These are phyloP conservation scores for Agrotis puta DNA, from an alignment of 2,888 invertebrate genomes.

Conservation along the genomic window DNA sequence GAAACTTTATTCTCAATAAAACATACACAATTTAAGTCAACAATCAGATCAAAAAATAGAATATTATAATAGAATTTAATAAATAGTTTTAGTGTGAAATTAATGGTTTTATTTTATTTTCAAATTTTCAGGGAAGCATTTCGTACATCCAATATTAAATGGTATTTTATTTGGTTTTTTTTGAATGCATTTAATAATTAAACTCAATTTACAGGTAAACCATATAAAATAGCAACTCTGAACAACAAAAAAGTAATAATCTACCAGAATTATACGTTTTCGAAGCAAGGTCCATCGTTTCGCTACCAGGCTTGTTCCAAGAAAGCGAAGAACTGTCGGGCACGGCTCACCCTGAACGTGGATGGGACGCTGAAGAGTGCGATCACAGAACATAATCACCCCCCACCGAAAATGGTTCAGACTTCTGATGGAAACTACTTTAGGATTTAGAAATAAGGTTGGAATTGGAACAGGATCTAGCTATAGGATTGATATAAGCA, in stretches of 20 bases:
- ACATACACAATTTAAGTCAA: no score
- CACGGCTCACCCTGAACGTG: slow-evolving; percentile 63
- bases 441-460: slow-evolving; percentile 1
- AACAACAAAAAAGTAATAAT: slow-evolving; percentile 48
- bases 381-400: slow-evolving; percentile 65
- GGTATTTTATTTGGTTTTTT: neutral
- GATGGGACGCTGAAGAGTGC: slow-evolving; percentile 57
- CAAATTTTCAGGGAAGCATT: neutral
- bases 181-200: neutral
- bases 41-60: no score
- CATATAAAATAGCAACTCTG: slow-evolving; percentile 35
- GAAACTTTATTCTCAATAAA: no score
- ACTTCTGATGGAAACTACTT: slow-evolving; percentile 29
- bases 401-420: slow-evolving; percentile 57
- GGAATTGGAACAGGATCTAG: no score
- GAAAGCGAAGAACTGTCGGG: slow-evolving; percentile 56
- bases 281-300: slow-evolving; percentile 47
- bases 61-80: neutral
- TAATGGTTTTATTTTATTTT: neutral
- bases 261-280: slow-evolving; percentile 59
- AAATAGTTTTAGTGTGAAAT: neutral
- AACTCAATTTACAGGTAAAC: slow-evolving; percentile 33
- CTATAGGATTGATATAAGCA: no score
- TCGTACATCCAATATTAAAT: neutral
- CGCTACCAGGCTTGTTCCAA: slow-evolving; percentile 61